Base-by-base conservation (phyloP, 1,140 invertebrate species). In the Sinella curviseta region DNA sequence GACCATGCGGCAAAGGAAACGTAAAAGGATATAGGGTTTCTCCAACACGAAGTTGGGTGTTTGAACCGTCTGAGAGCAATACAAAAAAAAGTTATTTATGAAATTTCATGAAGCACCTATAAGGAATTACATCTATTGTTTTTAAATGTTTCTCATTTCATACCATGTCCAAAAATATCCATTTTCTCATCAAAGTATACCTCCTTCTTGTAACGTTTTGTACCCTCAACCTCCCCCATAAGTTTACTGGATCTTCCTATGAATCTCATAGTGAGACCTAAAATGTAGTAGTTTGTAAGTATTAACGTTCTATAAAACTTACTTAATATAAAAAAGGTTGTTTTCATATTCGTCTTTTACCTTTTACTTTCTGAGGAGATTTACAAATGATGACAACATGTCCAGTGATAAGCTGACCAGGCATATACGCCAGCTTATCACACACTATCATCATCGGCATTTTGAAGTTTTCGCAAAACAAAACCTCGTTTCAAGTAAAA, bases 161-260 rank as follows among this genome's bases (percentile, higher is more conserved):
- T 70, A 80, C 79, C 79, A 57, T 80, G 79, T 8, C 79, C 79
- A 76, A 80, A 80, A 35, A 80, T 76, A 74, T 80, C 79, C 34
- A 80, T 39, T 80, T 74, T 77, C 54, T 80, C 79, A 35, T 80
- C 76, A 74, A 80, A 80, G 54, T 80, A 80, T 34, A 80, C 70
- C 24, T 80, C 79, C 34, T 77, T 75, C 60, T 80, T 80, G 28
- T 55, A 80, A n/a, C 60, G 76, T 39, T 70, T 67, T 1, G 65
- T 31, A 34, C 76, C 76, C 57, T 80, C 75, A 48, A 77, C 74
- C 75, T 80, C 34, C 75, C 65, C 48, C 67, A 76, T 34, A 73
- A 80, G 65, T 28, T 77, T 65, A 74, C 31, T 54, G 60, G 75
- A 60, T 35, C 30, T 54, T 60, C 79, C 67, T 54, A 74, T 36